Evolutionary conservation across 2,113 vertebrate species (phyloP), one percentile per base, ranked within the genome.

Genomic region (Tautogolabrus adspersus): DNA sequence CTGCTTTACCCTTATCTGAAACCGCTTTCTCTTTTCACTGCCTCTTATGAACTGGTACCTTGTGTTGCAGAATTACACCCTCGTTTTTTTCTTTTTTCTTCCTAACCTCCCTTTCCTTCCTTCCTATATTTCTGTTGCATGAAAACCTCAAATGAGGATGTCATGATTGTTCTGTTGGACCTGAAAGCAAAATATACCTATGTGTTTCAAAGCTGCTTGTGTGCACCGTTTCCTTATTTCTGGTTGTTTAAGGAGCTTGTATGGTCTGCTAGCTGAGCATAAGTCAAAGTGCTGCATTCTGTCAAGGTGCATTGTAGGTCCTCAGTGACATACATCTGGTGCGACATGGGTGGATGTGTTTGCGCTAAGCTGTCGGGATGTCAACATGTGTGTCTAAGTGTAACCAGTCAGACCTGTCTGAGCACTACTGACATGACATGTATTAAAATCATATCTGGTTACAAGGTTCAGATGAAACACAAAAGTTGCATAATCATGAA

Each of bases 111-210:
- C 37, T 55, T 65, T 51, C 52, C 16, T 56, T 66, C 56, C 72
- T 75, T 77, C 83, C 78, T 76, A 60, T 46, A 91, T 92, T 94
- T 94, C 89, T 93, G 94, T 95, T 94, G 93, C 94, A 94, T 94
- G 94, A 92, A 92, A 92, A 91, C 86, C 89, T 94, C 87, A 63
- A 13, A 16, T 70, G 88, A 93, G 91, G 89, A 88, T 86, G 89
- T 87, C 87, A 91, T 89, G 84, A 89, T 93, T 93, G 87, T 92
- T 91, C 81, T 42, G 72, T 89, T 93, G 86, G 85, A 88, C 65
- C 82, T 89, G 84, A 90, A 88, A 89, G 85, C 51, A 60, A 94
- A 90, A 95, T 94, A 94, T 91, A 94, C 74, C 62, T 92, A 57
- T 82, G 90, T 95, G 92, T 94, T 94, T 94, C 56, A 89, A 92